Conservation (phyloP, 1,140 invertebrate genomes). For the Drosophila setifemur region DNA sequence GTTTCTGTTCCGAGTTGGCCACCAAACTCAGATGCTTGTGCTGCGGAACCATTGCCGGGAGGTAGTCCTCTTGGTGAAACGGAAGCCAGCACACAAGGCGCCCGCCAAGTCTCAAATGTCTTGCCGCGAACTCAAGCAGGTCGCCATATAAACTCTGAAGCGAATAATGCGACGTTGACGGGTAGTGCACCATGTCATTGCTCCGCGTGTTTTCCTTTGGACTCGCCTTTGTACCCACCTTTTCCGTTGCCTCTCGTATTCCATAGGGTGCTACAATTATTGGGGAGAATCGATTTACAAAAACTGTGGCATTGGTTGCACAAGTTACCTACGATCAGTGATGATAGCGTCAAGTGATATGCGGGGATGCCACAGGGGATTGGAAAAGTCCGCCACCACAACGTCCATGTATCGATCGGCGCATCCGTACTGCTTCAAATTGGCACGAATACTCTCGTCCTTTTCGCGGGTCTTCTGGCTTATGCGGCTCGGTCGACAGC, state of each 20-base stretch:
- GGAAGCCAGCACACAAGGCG: conserved; percentile 96
- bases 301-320: background rate
- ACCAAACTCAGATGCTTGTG: conserved; percentile 91
- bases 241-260: conserved; percentile 94
- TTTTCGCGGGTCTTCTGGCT: conserved; percentile 89
- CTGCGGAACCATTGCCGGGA: conserved; percentile 88
- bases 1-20: conserved; percentile 93
- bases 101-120: conserved; percentile 89
- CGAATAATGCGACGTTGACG: conserved; percentile 93
- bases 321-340: conserved; percentile 93
- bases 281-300: background rate
- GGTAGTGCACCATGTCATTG: conserved; percentile 82
- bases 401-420: conserved; percentile 92
- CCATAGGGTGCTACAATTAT: conserved; percentile 94
- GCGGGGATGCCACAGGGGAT: conserved; percentile 88
- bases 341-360: conserved; percentile 93
- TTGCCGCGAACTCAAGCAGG: conserved; percentile 91
- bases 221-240: conserved; percentile 88
- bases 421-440: conserved; percentile 93
- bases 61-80: conserved; percentile 90
- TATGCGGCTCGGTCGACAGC: conserved; percentile 90
- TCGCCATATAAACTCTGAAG: conserved; percentile 92
- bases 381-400: conserved; percentile 94
- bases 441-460: conserved; percentile 93
- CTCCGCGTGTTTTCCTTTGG: conserved; percentile 82